Percentiles rank a stretch among this genome's conserved stretches.
phyloP scores from a whole-genome alignment of 1,140 invertebrate species.

The Trialeurodes vaporariorum region DNA sequence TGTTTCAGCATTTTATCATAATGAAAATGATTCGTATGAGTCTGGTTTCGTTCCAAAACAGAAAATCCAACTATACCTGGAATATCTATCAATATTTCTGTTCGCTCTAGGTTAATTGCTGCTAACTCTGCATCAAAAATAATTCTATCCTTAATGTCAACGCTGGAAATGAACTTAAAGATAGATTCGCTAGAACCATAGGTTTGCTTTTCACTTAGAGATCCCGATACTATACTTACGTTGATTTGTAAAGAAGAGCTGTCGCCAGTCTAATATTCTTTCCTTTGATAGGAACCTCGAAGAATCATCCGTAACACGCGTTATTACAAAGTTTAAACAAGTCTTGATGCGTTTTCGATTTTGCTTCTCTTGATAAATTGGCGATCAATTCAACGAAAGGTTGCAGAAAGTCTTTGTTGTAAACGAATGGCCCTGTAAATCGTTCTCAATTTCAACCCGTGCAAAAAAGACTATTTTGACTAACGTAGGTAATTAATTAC shows the following conservation, averaged over 20 bases:
- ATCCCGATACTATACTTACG: no score
- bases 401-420: not conserved
- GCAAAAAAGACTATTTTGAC: not conserved
- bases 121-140: not conserved
- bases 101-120: not conserved
- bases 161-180: not conserved
- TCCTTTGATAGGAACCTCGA: not conserved
- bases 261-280: not conserved
- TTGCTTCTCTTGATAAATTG: not conserved
- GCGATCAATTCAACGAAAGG: not conserved
- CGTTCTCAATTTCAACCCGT: not conserved
- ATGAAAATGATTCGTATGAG: not conserved
- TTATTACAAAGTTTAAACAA: not conserved
- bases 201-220: no score
- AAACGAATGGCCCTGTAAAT: constrained; percentile 34
- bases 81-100: not conserved
- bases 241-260: no score
- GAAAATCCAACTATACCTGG: not conserved
- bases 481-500: not conserved
- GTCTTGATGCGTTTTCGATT: not conserved
- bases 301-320: not conserved
- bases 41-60: not conserved
- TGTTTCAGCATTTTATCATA: not conserved
- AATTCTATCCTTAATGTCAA: not conserved
- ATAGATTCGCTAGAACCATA: not conserved